A percentile compares a stretch with the other conserved stretches of the same genome.
Evolutionary conservation across 2,113 vertebrate species (phyloP).

Genomic region (Heteronetta atricapilla): DNA sequence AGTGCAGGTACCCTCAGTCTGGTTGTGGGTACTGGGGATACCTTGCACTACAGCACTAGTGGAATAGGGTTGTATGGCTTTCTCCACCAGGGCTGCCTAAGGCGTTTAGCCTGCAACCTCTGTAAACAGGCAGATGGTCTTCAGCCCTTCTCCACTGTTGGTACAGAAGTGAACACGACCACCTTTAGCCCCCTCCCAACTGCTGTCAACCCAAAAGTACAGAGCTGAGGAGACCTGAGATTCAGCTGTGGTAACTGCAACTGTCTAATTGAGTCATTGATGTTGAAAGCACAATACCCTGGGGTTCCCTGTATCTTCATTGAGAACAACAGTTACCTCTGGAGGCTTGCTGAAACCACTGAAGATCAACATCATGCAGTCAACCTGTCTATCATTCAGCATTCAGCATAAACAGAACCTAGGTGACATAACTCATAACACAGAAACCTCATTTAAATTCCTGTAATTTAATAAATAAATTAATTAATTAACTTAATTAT

Average conservation of each 20-base stretch:
- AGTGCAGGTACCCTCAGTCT: neutral
- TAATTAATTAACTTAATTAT: neutral
- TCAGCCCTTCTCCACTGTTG: neutral
- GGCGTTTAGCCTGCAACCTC: neutral
- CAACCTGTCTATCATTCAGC: neutral
- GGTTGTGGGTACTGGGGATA: neutral
- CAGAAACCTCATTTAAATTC: neutral
- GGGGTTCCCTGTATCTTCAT: neutral
- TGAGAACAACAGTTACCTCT: neutral
- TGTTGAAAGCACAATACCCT: neutral
- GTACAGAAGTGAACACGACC: neutral
- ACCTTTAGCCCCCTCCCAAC: neutral
- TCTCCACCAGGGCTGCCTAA: neutral
- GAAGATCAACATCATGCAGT: neutral
- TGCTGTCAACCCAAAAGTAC: neutral
- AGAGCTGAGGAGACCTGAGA: neutral
- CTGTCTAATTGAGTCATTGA: neutral
- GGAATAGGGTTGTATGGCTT: neutral
- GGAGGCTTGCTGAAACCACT: neutral
- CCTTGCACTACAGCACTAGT: neutral
- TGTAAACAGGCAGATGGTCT: neutral
- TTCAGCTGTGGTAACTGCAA: neutral
- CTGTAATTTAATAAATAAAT: neutral
- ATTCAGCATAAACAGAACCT: neutral
- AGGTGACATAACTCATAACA: neutral